Evolutionary conservation across 1,140 invertebrate species (phyloP), one percentile per base, ranked within the genome.

Genomic region (Dreissena rostriformis): DNA sequence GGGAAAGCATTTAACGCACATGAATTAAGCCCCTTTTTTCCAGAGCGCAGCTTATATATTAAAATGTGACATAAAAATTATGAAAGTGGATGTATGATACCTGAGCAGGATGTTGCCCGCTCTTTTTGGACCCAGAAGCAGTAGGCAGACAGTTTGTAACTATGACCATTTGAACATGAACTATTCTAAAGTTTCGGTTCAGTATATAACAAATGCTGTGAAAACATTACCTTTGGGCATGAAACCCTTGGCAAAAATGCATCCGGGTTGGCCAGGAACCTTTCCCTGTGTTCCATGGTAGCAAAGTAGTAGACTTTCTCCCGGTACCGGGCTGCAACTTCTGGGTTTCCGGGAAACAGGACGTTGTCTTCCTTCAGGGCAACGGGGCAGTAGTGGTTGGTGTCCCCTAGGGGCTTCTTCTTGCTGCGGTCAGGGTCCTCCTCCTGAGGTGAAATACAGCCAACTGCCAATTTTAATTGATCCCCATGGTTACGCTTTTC

Each of bases 311-410:
- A 94, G 22, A 92, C 88, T 72, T 92, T 93, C 75, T 93, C 93
- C 57, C 92, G 86, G 82, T 91, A 94, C 74, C 89, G 90, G n/a
- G 90, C 88, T 5, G 92, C 88, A 57, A 90, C 84, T 77, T 94
- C 94, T 28, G 92, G 91, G 79, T 93, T 93, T 19, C 93, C 93
- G 17, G 94, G 93, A 66, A 88, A 91, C 39, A 94, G 82, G 11
- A 93, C 86, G 78, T 82, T 85, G 19, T 90, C 90, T 29, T 93
- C 91, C 78, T 92, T 91, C 51, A 94, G 85, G 39, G 86, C 78
- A 5, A 94, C 93, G 22, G 93, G 93, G 88, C 93, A 94, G 87
- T 92, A 94, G 78, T 93, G 89, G 72, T 91, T 93, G 1, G 88
- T 90, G 63, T 94, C 93, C 68, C 94, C 94, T 1, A 94, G 82